Evolutionary conservation across 2,797 vertebrate genomes (phyloP).

Genomic region (Spinus olivaceus): DNA sequence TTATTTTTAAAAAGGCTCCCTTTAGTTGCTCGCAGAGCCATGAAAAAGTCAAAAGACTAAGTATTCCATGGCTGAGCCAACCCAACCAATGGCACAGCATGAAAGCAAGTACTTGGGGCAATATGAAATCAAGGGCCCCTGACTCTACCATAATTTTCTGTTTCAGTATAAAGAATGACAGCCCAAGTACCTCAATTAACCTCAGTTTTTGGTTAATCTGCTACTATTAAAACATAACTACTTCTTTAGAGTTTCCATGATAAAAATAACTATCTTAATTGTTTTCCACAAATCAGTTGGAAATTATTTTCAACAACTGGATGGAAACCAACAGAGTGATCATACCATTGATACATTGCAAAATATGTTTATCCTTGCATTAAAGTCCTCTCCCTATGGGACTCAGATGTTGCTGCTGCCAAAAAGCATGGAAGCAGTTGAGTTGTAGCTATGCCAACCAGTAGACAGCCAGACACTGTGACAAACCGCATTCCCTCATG

Average conservation of each 20-base stretch:
- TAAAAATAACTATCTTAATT: background rate
- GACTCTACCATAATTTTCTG: background rate
- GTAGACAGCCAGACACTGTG: background rate
- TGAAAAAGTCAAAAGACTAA: background rate
- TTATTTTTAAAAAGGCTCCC: background rate
- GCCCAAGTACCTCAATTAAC: background rate
- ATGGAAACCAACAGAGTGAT: background rate
- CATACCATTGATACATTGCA: background rate
- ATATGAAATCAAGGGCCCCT: background rate
- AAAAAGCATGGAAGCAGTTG: background rate
- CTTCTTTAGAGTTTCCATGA: background rate
- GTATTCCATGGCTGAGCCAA: background rate
- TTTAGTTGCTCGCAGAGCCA: background rate
- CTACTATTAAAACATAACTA: background rate
- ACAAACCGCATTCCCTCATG: background rate
- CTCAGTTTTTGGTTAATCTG: background rate
- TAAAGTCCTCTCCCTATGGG: background rate
- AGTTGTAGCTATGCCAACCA: background rate
- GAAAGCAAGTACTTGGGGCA: background rate
- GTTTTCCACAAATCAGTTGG: background rate
- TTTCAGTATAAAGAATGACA: background rate
- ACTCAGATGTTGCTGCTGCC: background rate
- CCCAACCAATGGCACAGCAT: background rate
- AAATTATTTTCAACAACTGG: background rate
- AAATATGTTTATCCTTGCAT: background rate